Conservation (phyloP, 2,888 invertebrate genomes). For the Drosophila fungiperda region DNA sequence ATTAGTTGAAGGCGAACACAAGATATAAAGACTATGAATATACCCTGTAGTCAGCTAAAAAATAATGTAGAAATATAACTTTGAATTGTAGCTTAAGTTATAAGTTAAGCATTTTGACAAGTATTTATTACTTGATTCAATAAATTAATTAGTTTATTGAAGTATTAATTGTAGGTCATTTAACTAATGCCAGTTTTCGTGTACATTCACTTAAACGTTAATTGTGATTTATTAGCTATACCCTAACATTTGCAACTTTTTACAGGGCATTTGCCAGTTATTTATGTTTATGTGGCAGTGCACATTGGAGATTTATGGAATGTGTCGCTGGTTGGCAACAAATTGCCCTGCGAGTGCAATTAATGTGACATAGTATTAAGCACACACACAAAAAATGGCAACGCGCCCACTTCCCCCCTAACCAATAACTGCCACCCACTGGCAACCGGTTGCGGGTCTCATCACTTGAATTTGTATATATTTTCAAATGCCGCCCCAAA, state of each 20-base stretch:
- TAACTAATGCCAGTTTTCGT: background rate
- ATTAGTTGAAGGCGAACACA: slow-evolving; percentile 31
- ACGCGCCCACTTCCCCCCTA: background rate
- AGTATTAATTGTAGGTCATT: background rate
- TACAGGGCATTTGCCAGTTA: slow-evolving; percentile 36
- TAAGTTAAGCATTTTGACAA: background rate
- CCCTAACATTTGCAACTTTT: background rate
- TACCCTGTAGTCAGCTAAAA: slow-evolving; percentile 16
- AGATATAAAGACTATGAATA: background rate
- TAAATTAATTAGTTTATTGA: no score
- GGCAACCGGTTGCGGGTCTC: slow-evolving; percentile 31
- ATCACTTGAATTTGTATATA: slow-evolving; percentile 9
- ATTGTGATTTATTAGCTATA: background rate
- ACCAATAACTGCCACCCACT: slow-evolving; percentile 19
- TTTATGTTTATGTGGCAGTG: slow-evolving; percentile 49
- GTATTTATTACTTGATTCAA: no score
- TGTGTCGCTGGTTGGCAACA: slow-evolving; percentile 55
- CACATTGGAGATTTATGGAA: slow-evolving; percentile 61
- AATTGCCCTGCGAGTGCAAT: slow-evolving; percentile 60
- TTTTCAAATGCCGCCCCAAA: slow-evolving; percentile 48
- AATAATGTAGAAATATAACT: background rate
- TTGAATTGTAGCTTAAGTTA: background rate
- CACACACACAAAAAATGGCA: slow-evolving; percentile 17
- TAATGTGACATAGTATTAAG: slow-evolving; percentile 57
- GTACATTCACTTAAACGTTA: background rate